Conservation (phyloP, 2,797 vertebrate species). For the Chiroxiphia lanceolata region DNA sequence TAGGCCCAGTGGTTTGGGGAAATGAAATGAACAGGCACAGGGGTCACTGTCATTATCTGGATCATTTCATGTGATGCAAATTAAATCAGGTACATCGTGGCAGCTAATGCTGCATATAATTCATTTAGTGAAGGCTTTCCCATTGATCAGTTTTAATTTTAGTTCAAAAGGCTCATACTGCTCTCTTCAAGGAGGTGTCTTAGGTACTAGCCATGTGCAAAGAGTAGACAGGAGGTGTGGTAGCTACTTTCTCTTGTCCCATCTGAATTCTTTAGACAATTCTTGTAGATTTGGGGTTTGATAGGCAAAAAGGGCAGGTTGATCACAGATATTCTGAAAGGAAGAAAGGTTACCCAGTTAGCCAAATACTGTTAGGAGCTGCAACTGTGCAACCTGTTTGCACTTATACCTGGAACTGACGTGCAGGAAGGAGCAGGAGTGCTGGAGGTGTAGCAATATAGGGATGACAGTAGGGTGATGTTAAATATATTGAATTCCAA, state of each 20-base stretch:
- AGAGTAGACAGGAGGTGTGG: neutral
- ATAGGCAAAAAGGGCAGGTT: neutral
- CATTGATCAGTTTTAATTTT: neutral
- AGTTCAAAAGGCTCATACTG: neutral
- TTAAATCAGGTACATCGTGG: neutral
- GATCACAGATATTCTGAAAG: neutral
- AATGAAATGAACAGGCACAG: slow-evolving; percentile 13
- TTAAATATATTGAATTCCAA: neutral
- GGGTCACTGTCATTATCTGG: slow-evolving; percentile 36
- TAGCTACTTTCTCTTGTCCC: neutral
- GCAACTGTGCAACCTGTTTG: neutral
- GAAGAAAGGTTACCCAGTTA: neutral
- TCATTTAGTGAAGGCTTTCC: neutral
- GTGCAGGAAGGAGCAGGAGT: neutral
- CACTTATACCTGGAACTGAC: neutral
- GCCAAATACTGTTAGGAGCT: neutral
- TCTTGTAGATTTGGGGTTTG: neutral
- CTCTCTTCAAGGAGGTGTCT: neutral
- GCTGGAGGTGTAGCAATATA: neutral
- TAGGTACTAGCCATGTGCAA: neutral
- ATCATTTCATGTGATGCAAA: slow-evolving; percentile 38
- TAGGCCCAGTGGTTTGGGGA: slow-evolving; percentile 39
- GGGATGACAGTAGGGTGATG: neutral
- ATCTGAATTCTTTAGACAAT: neutral
- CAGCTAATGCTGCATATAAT: neutral